Base-by-base conservation (phyloP, 2,113 vertebrate species). In the Saguinus imperator region DNA sequence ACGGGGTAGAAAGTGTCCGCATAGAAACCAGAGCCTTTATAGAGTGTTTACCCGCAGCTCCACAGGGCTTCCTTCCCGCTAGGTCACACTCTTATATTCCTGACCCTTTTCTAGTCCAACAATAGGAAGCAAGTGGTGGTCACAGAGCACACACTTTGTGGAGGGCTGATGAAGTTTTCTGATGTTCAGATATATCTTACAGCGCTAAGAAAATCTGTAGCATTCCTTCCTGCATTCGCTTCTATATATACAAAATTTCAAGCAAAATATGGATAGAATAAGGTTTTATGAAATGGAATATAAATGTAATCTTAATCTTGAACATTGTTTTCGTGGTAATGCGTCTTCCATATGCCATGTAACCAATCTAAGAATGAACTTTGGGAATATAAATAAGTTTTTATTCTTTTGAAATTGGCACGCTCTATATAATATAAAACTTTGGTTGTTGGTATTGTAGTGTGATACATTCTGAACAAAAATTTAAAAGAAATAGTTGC, bases 381-480 rank as follows among this genome's bases (percentile, higher is more conserved):
- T 90, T 55, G n/a, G 52, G 83, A 55, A 45, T 50, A 57, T 27
- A 72, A 45, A 25, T 81, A 57, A 81, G 17, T 81, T 82, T 57
- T 37, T 70, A 8, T 70, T 66, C 48, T 76, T 90, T n/a, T 91
- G 81, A 89, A 72, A n/a, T 52, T 40, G 35, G 27, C 48, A 35
- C 35, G 21, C 35, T 57, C 4, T 91, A 55, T 40, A 25, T 50
- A 12, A 52, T 79, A 14, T 87, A 43, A 23, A 95, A 52, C 45
- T 14, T 20, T 48, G 58, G 3, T 90, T 87, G 37, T 87, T 61
- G 84, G n/a, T 80, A 58, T 16, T n/a, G 18, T 37, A 18, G 5
- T 64, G 21, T 91, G 50, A 91, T 80, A 20, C 10, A 25, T 76
- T 91, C 57, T 75, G 43, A 58, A 8, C n/a, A 84, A 86, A 93